These are phyloP conservation scores for Blennius ocellaris DNA, from an alignment of 2,113 vertebrate genomes.

Conservation along the genomic window DNA sequence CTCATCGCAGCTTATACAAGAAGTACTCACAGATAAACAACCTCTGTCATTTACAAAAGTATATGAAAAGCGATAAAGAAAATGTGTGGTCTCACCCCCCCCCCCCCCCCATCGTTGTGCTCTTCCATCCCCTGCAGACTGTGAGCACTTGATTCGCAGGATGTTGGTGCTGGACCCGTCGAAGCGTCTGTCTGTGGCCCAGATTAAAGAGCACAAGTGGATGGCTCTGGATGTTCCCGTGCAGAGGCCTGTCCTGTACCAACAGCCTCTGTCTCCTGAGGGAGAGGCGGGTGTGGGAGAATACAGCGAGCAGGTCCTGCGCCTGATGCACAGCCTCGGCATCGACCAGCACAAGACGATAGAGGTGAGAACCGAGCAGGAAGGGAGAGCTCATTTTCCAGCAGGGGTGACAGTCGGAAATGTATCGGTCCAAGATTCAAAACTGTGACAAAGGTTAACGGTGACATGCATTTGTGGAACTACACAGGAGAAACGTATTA, in stretches of 20 bases:
- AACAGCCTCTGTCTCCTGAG: conserved; percentile 82
- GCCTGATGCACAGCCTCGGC: conserved; percentile 98
- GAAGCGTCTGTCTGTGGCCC: conserved; percentile 92
- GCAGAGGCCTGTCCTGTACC: conserved; percentile 90
- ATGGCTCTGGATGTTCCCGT: conserved; percentile 93
- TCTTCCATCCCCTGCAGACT: conserved; percentile 82
- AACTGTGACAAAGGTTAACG: background rate
- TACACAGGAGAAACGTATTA: background rate
- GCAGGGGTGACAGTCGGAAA: background rate
- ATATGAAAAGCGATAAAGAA: background rate
- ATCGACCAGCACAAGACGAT: conserved; percentile 98
- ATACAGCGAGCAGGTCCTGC: conserved; percentile 95
- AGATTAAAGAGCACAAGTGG: conserved; percentile 99
- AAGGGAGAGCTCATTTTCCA: conserved; percentile 1
- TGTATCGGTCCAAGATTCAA: conserved; percentile 17
- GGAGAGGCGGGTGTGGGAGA: conserved; percentile 87
- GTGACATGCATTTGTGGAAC: background rate
- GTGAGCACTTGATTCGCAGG: conserved; percentile 96
- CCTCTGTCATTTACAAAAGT: background rate
- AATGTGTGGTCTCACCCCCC: background rate
- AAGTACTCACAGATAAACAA: conserved; percentile 5
- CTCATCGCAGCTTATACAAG: conserved; percentile 23
- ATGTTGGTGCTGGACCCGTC: conserved; percentile 97
- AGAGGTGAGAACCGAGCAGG: conserved; percentile 86
- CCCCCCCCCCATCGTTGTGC: no score